Evolutionary conservation across 2,888 invertebrate species (phyloP), one percentile per base, ranked within the genome.

Genomic region (Phytoseiulus persimilis): DNA sequence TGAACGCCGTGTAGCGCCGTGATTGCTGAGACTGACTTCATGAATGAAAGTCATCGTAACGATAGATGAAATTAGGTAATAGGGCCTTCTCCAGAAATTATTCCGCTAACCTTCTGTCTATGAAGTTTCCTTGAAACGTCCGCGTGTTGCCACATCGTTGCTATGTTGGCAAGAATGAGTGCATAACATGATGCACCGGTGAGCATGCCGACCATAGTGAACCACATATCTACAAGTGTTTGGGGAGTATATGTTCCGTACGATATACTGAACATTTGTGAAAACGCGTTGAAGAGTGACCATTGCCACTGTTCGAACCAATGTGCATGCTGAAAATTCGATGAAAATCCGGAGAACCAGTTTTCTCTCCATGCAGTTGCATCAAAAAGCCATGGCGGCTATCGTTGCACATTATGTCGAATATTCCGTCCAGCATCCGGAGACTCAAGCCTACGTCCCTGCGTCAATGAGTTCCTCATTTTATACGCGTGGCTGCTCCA

Each of bases 261-360:
- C n/a, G 87, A 87, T 28, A 87, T 87, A 9, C 39, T 39, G 87
- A 87, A 87, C 87, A 87, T 87, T 45, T 87, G 32, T 28, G 87
- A 87, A 33, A 87, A 33, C 23, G 87, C 32, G 33, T 87, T 87
- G 45, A 87, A 87, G 28, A 87, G 87, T 23, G 87, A 87, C 87
- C 87, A 87, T 31, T n/a, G 45, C 87, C 87, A 87, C 45, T 87
- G 87, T 87, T 87, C 87, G 45, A 87, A 87, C 87, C 87, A 87
- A n/a, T 2, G 32, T 9, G 87, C 87, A 87, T 87, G 39, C 87
- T 87, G 87, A 33, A 87, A 87, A 39, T 39, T 39, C 39, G 65
- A 23, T 65, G 65, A 65, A 46, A 6, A 46, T 46, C 46, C 9
- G n/a, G n/a, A n/a, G n/a, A n/a, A n/a, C n/a, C n/a, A n/a, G n/a